Evolutionary conservation across 2,888 invertebrate genomes (phyloP).

Genomic region (Piscicola geometra): DNA sequence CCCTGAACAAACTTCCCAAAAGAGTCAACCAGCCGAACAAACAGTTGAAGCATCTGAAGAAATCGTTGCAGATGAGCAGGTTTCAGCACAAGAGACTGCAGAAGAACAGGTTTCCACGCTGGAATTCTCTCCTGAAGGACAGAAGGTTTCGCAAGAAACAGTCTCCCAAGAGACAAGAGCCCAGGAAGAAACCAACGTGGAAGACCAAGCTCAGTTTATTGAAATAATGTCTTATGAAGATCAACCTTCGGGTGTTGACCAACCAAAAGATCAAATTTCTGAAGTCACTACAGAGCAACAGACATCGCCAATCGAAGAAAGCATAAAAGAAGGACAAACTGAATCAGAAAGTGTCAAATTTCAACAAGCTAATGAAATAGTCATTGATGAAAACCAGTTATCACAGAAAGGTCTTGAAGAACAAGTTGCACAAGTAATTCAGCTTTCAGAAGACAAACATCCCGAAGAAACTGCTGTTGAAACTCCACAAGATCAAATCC

Average conservation of each 20-base stretch:
- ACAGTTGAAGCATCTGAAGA: neutral
- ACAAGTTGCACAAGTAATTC: neutral
- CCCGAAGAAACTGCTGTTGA: neutral
- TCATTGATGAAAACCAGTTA: neutral
- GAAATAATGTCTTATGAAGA: neutral
- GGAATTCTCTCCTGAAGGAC: neutral
- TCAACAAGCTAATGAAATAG: slow-evolving; percentile 20
- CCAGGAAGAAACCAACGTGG: neutral
- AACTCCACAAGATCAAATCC: neutral
- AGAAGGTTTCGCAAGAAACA: neutral
- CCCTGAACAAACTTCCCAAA: slow-evolving; percentile 4
- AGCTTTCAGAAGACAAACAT: neutral
- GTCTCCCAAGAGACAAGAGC: neutral
- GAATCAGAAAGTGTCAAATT: neutral
- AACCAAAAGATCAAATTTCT: neutral
- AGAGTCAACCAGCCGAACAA: slow-evolving; percentile 2
- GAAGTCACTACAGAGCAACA: too few species aligned
- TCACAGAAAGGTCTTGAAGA: slow-evolving; percentile 3
- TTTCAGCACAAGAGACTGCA: neutral
- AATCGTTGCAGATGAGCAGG: neutral
- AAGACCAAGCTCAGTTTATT: neutral
- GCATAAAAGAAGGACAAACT: neutral
- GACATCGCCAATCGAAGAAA: neutral
- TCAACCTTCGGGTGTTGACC: neutral
- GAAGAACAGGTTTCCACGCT: slow-evolving; percentile 6